Percentiles rank a stretch among this genome's conserved stretches.
phyloP scores from a whole-genome alignment of 2,888 invertebrate genomes.

The Epiblema foenella region DNA sequence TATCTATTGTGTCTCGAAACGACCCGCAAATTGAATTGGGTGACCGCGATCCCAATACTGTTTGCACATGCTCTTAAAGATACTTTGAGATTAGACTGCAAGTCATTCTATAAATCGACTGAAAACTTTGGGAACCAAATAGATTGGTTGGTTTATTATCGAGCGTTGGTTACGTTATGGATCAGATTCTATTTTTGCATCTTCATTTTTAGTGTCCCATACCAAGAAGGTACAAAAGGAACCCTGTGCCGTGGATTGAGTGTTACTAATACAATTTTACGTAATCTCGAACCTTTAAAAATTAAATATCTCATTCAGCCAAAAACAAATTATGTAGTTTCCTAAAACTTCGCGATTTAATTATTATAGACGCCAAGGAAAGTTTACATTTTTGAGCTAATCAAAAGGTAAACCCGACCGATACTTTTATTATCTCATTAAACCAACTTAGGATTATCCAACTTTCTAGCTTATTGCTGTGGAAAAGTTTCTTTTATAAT shows the following conservation, averaged over 20 bases:
- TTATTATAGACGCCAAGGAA: constrained; percentile 12
- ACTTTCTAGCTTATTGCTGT: neutral
- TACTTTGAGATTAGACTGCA: constrained; percentile 1
- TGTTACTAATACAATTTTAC: neutral
- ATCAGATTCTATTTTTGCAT: neutral
- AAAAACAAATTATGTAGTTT: constrained; percentile 8
- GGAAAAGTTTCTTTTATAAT: neutral
- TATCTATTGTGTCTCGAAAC: neutral
- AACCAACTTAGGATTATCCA: constrained; percentile 1
- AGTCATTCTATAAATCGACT: constrained; percentile 1
- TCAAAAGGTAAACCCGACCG: constrained; percentile 16
- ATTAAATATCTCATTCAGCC: neutral
- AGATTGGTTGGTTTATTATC: neutral
- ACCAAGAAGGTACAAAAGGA: no score
- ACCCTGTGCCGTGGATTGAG: neutral
- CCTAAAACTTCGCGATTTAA: constrained; percentile 3
- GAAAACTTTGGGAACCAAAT: neutral
- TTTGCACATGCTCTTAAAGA: constrained; percentile 15
- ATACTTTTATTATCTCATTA: constrained; percentile 13
- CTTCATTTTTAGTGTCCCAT: no score
- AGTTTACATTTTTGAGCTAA: constrained; percentile 24
- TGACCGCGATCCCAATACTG: neutral
- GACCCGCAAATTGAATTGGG: constrained; percentile 8
- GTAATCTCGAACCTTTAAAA: neutral
- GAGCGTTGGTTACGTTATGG: neutral